Percentiles rank a stretch among this genome's conserved stretches.
Evolutionary conservation across 2,888 invertebrate genomes (phyloP).

Genomic region (Dicyrtomina minuta): DNA sequence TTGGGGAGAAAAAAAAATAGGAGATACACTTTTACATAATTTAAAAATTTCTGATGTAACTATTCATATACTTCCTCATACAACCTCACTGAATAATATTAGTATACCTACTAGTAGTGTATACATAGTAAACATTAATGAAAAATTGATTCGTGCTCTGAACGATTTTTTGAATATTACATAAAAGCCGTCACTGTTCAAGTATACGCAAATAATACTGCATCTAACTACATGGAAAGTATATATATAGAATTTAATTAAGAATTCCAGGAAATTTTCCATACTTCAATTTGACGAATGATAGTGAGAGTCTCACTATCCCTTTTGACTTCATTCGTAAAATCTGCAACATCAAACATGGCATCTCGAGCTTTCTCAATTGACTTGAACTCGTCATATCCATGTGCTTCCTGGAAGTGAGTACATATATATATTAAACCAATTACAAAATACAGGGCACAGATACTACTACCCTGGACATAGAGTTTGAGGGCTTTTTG

Average conservation of each 20-base stretch:
- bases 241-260: too few relatives aligned
- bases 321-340: slow-evolving; percentile 95
- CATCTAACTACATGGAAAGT: too few relatives aligned
- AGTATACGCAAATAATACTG: too few relatives aligned
- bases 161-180: too few relatives aligned
- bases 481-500: too few relatives aligned
- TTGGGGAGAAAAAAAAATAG: slow-evolving; percentile 53
- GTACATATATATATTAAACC: background rate
- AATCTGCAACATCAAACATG: slow-evolving; percentile 95
- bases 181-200: too few relatives aligned
- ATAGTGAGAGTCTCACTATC: slow-evolving; percentile 91
- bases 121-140: background rate
- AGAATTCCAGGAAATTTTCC: background rate
- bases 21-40: background rate
- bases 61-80: background rate
- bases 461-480: too few relatives aligned
- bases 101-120: background rate
- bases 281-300: slow-evolving; percentile 82
- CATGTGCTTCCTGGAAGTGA: slow-evolving; percentile 44
- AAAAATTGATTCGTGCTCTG: background rate
- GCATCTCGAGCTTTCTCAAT: slow-evolving; percentile 74
- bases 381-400: slow-evolving; percentile 51
- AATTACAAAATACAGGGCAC: too few relatives aligned
- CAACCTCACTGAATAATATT: too few relatives aligned
- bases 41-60: background rate